phyloP scores from a whole-genome alignment of 2,797 vertebrate species.

The Gallirallus australis region DNA sequence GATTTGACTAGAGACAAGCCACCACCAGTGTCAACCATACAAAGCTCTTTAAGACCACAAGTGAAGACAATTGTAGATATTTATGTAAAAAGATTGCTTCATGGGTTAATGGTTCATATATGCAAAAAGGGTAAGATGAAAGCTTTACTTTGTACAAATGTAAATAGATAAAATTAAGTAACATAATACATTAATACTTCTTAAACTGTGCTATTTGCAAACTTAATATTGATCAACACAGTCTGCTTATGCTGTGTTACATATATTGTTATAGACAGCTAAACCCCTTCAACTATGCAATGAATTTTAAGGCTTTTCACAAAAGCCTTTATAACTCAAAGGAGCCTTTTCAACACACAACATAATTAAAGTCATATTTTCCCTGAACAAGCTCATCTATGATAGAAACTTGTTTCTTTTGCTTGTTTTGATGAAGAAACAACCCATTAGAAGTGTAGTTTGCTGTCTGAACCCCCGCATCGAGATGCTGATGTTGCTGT shows the following conservation, averaged over 20 bases:
- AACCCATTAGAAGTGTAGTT: conserved; percentile 6
- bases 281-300: conserved; percentile 98
- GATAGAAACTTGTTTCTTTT: conserved; percentile 55
- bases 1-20: conserved; percentile 64
- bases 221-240: conserved; percentile 82
- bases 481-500: neutral
- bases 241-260: conserved; percentile 77
- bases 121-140: conserved; percentile 97
- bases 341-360: conserved; percentile 85
- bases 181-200: conserved; percentile 88
- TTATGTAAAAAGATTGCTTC: conserved; percentile 88
- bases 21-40: conserved; percentile 54
- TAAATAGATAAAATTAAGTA: conserved; percentile 91
- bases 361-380: conserved; percentile 88
- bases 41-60: conserved; percentile 70
- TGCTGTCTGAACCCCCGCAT: neutral
- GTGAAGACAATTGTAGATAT: conserved; percentile 87
- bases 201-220: conserved; percentile 89
- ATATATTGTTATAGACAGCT: conserved; percentile 88
- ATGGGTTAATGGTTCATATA: conserved; percentile 95
- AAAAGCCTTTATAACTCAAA: conserved; percentile 86
- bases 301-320: conserved; percentile 87
- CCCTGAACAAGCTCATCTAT: conserved; percentile 81
- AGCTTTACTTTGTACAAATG: conserved; percentile 99
- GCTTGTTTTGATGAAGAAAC: conserved; percentile 58